Evolutionary conservation across 2,113 vertebrate species (phyloP).

Genomic region (Cottus gobio): DNA sequence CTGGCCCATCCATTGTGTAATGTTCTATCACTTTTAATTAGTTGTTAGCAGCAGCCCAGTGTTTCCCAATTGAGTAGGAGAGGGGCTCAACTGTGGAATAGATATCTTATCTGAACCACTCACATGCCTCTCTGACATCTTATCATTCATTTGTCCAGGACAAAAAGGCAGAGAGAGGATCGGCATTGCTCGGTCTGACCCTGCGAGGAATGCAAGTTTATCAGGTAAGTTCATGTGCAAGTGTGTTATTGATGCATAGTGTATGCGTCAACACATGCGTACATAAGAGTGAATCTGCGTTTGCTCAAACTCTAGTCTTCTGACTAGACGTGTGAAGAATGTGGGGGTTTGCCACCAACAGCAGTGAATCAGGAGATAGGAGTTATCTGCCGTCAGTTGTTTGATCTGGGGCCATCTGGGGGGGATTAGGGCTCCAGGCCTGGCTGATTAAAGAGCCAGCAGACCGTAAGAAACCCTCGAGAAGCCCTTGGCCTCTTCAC

Average conservation of each 20-base stretch:
- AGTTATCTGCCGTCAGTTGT: conserved; percentile 70
- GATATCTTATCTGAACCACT: conserved; percentile 71
- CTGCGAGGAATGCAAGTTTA: conserved; percentile 92
- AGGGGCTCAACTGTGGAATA: conserved; percentile 37
- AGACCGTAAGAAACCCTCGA: conserved; percentile 72
- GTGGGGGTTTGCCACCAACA: conserved; percentile 68
- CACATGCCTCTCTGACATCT: conserved; percentile 73
- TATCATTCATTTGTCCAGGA: conserved; percentile 83
- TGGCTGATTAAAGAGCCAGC: conserved; percentile 72
- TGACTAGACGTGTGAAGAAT: conserved; percentile 76
- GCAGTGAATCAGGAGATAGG: conserved; percentile 71
- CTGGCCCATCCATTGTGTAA: conserved; percentile 50
- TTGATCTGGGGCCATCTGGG: conserved; percentile 79
- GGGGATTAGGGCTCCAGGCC: conserved; percentile 75
- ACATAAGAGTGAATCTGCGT: conserved; percentile 49
- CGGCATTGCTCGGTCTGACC: conserved; percentile 89
- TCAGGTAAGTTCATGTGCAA: conserved; percentile 84
- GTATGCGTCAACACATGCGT: conserved; percentile 28
- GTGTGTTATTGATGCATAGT: conserved; percentile 46
- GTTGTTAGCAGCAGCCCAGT: conserved; percentile 35
- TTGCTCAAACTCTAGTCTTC: conserved; percentile 51
- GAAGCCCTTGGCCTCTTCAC: conserved; percentile 53
- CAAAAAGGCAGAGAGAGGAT: conserved; percentile 89
- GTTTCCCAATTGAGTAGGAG: conserved; percentile 24
- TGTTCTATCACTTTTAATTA: conserved; percentile 40